Evolutionary conservation across 2,113 vertebrate species (phyloP), one percentile per base, ranked within the genome.

Genomic region (Oxyruncus cristatus): DNA sequence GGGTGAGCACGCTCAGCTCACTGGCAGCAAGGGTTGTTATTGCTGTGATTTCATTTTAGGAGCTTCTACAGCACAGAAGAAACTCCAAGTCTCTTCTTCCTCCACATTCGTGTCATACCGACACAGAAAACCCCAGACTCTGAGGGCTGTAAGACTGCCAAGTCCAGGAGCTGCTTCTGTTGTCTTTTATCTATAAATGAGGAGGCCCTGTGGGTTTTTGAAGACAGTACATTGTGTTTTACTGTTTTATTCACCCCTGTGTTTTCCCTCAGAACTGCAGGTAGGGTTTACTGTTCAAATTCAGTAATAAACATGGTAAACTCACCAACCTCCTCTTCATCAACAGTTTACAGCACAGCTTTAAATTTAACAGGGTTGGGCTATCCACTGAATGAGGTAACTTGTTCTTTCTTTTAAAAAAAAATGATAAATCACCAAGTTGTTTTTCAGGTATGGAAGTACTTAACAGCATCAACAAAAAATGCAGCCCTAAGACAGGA

Each of bases 11-110:
- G 33, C 88, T 93, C 68, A 88, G 82, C 84, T 93, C 59, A 39
- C 70, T 68, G 95, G 93, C 88, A 96, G 97, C 92, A 97, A 74
- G 95, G 77, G 71, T 68, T 95, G 62, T 89, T 93, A 59, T 63
- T 44, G 94, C 96, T 96, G 97, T 96, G 96, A 97, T 97, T 97
- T 97, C 94, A 96, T 71, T 91, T 92, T 87, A 84, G 63, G 89
- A 96, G 73, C 28, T 83, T 91, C 88, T 92, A 56, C 21, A 76
- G 32, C 41, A 39, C 26, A 10, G 85, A 72, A 50, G 58, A 28
- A 66, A 70, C 66, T 79, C 67, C 39, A 79, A 59, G 61, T 3
- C 46, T 61, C 70, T 26, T 52, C 44, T 26, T 52, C 44, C 33
- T 59, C 75, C 78, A 8, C 13, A 14, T 26, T 11, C 62, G 1